These are phyloP conservation scores for Crenichthys baileyi DNA, from an alignment of 2,797 vertebrate species.

Conservation along the genomic window DNA sequence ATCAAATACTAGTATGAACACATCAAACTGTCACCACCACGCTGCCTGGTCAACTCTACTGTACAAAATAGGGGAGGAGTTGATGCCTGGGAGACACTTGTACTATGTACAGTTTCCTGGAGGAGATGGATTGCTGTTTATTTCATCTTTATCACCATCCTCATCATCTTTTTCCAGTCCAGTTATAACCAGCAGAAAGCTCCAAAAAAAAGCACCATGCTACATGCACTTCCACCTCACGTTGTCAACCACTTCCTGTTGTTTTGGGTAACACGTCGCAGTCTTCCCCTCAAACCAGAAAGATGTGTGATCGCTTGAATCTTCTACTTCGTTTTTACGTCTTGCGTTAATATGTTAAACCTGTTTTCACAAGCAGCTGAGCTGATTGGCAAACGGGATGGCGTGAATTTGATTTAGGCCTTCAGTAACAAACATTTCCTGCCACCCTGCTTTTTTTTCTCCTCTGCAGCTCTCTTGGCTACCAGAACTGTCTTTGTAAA, in stretches of 20 bases:
- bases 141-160: conserved; percentile 51
- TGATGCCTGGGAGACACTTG: conserved; percentile 67
- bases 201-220: conserved; percentile 65
- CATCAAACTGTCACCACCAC: conserved; percentile 75
- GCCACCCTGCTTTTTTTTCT: conserved; percentile 52
- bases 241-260: conserved; percentile 41
- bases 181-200: conserved; percentile 70
- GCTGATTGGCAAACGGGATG: conserved; percentile 62
- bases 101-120: conserved; percentile 65
- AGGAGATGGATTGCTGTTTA: conserved; percentile 67
- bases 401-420: conserved; percentile 70
- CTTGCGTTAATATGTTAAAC: conserved; percentile 20
- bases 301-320: conserved; percentile 31
- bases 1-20: conserved; percentile 94
- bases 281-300: conserved; percentile 34
- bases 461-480: conserved; percentile 45
- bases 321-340: conserved; percentile 17
- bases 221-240: conserved; percentile 51
- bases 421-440: conserved; percentile 73
- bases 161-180: conserved; percentile 53
- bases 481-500: conserved; percentile 49
- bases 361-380: conserved; percentile 34
- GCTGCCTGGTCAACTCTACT: conserved; percentile 77
- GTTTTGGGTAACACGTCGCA: conserved; percentile 21
- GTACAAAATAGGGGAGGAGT: conserved; percentile 67